Base-by-base conservation (phyloP, 2,797 vertebrate genomes). In the Loriculus beryllinus region DNA sequence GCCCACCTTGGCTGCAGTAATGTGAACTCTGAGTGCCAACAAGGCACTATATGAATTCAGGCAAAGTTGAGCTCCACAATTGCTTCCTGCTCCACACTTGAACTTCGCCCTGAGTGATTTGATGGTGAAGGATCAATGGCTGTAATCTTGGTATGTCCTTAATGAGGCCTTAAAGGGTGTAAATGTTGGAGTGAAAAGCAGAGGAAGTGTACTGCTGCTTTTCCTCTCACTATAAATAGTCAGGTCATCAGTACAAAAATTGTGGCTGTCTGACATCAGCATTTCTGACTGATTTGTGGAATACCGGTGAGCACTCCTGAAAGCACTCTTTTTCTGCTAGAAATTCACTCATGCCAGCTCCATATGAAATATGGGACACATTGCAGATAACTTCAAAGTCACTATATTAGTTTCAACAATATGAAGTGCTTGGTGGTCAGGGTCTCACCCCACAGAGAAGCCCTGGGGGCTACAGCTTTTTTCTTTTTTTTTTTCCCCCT, bases 151-250 rank as follows among this genome's bases (percentile, higher is more conserved):
- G 26, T 35, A 33, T 0, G 0, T 57, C 72, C 71, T n/a, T 81
- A 64, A 47, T 12, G 42, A 75, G 43, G 21, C 48, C 19, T 90
- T 65, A 81, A 71, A 12, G 2, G 64, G 39, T 63, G 14, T 52
- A 75, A 18, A 6, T 68, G 75, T 68, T 59, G 67, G 37, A 86
- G 51, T 71, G 35, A 72, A 57, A 63, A 80, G 56, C 37, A 64
- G 69, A 64, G 56, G 56, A 83, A 81, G 37, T 42, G 10, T 71
- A 51, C 57, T 88, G 52, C 68, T 86, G 37, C 65, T 86, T 43
- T 81, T 91, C 79, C 39, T 86, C 57, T 72, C 39, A 12, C 79
- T 89, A 62, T 82, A 91, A 95, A 93, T 88, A 93, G 51, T 31
- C 63, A 83, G 74, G 82, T 71, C 51, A 40, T 88, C 71, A 60